Evolutionary conservation across 2,113 vertebrate species (phyloP), one percentile per base, ranked within the genome.

Genomic region (Prionailurus bengalensis): DNA sequence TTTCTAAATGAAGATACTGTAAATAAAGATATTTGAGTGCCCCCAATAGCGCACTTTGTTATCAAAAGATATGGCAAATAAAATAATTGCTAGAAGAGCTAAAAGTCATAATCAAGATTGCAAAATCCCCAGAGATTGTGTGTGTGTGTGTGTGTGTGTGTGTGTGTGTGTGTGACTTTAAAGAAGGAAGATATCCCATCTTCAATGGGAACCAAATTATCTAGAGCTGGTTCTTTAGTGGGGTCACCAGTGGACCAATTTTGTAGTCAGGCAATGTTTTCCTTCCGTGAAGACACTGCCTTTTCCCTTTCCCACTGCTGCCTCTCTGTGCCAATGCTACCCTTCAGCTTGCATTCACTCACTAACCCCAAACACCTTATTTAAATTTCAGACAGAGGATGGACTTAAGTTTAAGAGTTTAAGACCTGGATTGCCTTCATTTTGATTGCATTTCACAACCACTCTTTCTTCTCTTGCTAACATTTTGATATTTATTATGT

Each of bases 201-300:
- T 89, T 92, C 55, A 89, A 51, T 45, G 42, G 25, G 31, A 98
- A 74, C 36, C 45, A 61, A 94, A 78, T 94, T 76, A 82, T 29
- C 19, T 2, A 33, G 81, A 89, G 15, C 21, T 33, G 31, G 14
- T 48, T 96, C 42, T 58, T 96, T 31, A 78, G 21, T 74, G 55
- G 81, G 53, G 14, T 97, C 65, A 85, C 21, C 9, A 6, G n/a
- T 58, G 45, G 51, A 53, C 65, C 55, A 66, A n/a, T 82, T 87
- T 55, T 73, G 25, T 27, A 73, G 39, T 11, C 48, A 23, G 17
- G 5, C 23, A 74, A 27, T 42, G 42, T 21, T 11, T 93, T 73
- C 82, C 33, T 78, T 79, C 83, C 33, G 19, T 14, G 3, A 6
- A 68, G 21, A 25, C 11, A 51, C n/a, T 66, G 39, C 27, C 8